These are phyloP conservation scores for Galleria mellonella DNA, from an alignment of 1,140 invertebrate species.

Conservation along the genomic window DNA sequence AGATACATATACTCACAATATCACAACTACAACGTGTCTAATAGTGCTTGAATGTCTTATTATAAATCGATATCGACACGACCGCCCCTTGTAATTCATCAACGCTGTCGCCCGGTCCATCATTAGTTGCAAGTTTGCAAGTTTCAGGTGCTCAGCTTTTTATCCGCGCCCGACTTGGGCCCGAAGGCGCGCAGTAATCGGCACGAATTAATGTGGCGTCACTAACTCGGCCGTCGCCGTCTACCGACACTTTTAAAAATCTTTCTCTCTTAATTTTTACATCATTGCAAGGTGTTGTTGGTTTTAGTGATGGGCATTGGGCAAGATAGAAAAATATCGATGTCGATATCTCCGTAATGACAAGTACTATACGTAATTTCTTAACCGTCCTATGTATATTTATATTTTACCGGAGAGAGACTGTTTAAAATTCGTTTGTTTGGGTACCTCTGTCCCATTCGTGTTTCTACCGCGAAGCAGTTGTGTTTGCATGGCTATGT, in stretches of 20 bases:
- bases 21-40: too few species aligned
- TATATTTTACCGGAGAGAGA: too few species aligned
- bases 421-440: too few species aligned
- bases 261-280: slow-evolving; percentile 70
- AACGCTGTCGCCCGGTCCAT: not conserved
- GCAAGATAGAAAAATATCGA: slow-evolving; percentile 1
- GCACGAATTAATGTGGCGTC: slow-evolving; percentile 67
- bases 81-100: not conserved
- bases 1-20: too few species aligned
- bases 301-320: slow-evolving; percentile 22
- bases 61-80: slow-evolving; percentile 2
- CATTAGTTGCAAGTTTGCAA: slow-evolving; percentile 1
- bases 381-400: too few species aligned
- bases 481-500: too few species aligned
- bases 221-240: slow-evolving; percentile 51
- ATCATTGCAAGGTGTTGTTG: slow-evolving; percentile 59
- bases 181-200: slow-evolving; percentile 32
- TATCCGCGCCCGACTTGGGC: not conserved
- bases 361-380: too few species aligned
- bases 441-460: too few species aligned
- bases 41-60: too few species aligned
- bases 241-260: slow-evolving; percentile 54
- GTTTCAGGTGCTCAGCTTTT: slow-evolving; percentile 1
- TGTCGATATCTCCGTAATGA: too few species aligned
- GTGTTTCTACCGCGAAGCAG: too few species aligned